Evolutionary conservation across 2,113 vertebrate genomes (phyloP).

Genomic region (Rousettus leschenaultii): DNA sequence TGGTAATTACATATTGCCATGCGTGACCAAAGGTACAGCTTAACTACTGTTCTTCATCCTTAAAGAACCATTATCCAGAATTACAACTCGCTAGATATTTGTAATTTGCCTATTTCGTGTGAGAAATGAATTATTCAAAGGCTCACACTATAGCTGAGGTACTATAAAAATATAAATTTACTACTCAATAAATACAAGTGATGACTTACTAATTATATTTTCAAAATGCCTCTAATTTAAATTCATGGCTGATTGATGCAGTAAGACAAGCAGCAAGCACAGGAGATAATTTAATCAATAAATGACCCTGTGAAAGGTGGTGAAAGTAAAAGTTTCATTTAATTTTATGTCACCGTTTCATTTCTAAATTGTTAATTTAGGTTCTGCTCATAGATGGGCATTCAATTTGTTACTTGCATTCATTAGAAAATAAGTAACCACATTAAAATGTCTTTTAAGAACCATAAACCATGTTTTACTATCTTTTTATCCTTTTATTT

Average conservation of each 20-base stretch:
- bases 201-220: conserved; percentile 73
- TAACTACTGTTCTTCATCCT: conserved; percentile 41
- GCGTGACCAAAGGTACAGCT: conserved; percentile 33
- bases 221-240: conserved; percentile 75
- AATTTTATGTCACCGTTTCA: conserved; percentile 72
- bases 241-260: conserved; percentile 75
- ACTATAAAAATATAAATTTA: conserved; percentile 77
- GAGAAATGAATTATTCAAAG: conserved; percentile 77
- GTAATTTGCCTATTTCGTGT: conserved; percentile 60
- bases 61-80: conserved; percentile 52
- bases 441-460: conserved; percentile 33
- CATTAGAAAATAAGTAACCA: conserved; percentile 64
- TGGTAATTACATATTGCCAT: conserved; percentile 59
- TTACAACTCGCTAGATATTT: conserved; percentile 66
- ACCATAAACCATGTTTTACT: conserved; percentile 3
- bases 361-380: conserved; percentile 68
- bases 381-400: conserved; percentile 57
- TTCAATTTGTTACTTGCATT: conserved; percentile 33
- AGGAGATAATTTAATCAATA: conserved; percentile 80
- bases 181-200: conserved; percentile 52
- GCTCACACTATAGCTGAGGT: conserved; percentile 58
- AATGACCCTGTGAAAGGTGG: conserved; percentile 70
- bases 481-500: conserved; percentile 53
- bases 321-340: conserved; percentile 70
- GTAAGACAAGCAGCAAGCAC: conserved; percentile 65